Evolutionary conservation across 2,113 vertebrate species (phyloP), one percentile per base, ranked within the genome.

Genomic region (Spheniscus mendiculus): DNA sequence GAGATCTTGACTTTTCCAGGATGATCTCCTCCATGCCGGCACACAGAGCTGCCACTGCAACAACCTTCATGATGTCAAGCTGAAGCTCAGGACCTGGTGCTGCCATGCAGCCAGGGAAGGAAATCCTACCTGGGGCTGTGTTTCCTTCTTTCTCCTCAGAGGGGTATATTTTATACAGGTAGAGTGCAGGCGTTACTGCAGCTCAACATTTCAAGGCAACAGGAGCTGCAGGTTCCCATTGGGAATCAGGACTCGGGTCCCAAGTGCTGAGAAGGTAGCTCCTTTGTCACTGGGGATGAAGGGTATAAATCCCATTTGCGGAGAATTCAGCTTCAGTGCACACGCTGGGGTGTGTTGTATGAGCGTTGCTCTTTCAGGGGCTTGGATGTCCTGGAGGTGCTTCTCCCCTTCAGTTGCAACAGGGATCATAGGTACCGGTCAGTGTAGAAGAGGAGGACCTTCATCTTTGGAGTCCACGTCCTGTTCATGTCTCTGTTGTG

Each of bases 341-440:
- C 10, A 12, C 0, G 0, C 42, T 71, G 50, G 30, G 12, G 5
- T 63, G 26, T 19, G 2, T 45, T 83, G 23, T 32, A 32, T 34
- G 40, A 47, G 42, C 11, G 3, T 42, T 73, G 42, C 38, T 83
- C 23, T 87, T 85, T 16, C 22, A 42, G 29, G 34, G 2, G 1
- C 47, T 58, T 5, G 0, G 18, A 45, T 49, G 18, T 30, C 32
- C 10, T 6, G 32, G 9, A n/a, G 16, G 17, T 81, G n/a, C n/a
- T 70, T 55, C 6, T 55, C 23, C 14, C 17, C 19, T 73, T 86
- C 30, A 55, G 2, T 2, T 86, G 27, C 56, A 82, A 58, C 12
- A 63, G 12, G 13, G 20, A 53, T 80, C 34, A 38, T 56, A 73
- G 72, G 15, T 26, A 65, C 23, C 5, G 3, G 7, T 38, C 29